These are phyloP conservation scores for Synanthedon myopaeformis DNA, from an alignment of 2,888 invertebrate species.

Conservation along the genomic window DNA sequence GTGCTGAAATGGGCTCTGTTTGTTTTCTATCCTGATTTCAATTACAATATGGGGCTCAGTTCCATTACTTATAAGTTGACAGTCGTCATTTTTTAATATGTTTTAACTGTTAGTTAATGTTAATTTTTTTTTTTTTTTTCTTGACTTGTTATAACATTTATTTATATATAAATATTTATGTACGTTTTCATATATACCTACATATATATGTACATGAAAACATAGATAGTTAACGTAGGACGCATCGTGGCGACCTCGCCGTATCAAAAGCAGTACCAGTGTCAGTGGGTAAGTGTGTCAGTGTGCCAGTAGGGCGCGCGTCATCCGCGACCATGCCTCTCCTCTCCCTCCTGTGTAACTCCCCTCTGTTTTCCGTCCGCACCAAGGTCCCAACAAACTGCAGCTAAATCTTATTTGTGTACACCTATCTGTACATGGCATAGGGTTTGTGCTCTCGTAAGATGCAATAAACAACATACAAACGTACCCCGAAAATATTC, in stretches of 20 bases:
- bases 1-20: too few species aligned
- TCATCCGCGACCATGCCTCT: slow-evolving; percentile 58
- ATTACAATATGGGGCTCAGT: too few species aligned
- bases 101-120: too few species aligned
- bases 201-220: slow-evolving; percentile 11
- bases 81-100: too few species aligned
- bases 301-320: slow-evolving; percentile 69
- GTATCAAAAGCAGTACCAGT: slow-evolving; percentile 68
- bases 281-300: slow-evolving; percentile 70
- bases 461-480: too few species aligned
- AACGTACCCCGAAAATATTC: too few species aligned
- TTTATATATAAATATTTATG: slow-evolving; percentile 3
- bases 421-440: too few species aligned
- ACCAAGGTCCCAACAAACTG: slow-evolving; percentile 53
- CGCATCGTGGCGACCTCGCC: slow-evolving; percentile 59
- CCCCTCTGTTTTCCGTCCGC: slow-evolving; percentile 24
- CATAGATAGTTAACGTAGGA: slow-evolving; percentile 33
- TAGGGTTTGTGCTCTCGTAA: too few species aligned
- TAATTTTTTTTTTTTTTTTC: not conserved
- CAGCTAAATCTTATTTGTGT: not conserved
- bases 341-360: slow-evolving; percentile 22
- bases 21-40: too few species aligned
- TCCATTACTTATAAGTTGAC: not conserved
- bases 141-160: slow-evolving; percentile 1
- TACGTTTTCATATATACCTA: slow-evolving; percentile 5